Percentiles rank a stretch among this genome's conserved stretches.
phyloP scores from a whole-genome alignment of 2,888 invertebrate genomes.

The Meta bourneti region DNA sequence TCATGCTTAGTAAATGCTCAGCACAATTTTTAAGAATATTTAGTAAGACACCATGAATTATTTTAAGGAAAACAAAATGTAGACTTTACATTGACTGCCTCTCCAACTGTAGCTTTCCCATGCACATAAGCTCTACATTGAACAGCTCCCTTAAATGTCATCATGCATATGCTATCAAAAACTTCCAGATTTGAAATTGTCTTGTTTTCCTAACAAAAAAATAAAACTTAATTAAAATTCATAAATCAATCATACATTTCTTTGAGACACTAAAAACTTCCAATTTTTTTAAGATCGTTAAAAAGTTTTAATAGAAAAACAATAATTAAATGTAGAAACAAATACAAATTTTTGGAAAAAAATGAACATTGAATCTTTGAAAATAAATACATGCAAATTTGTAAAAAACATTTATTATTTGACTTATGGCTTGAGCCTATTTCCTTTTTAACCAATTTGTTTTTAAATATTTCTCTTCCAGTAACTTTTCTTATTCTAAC shows the following conservation, averaged over 20 bases:
- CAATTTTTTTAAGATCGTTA: no score
- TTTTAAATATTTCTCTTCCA: no score
- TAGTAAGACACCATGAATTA: not conserved
- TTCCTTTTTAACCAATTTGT: no score
- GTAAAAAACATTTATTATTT: no score
- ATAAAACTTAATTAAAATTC: not conserved
- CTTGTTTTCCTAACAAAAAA: constrained; percentile 59
- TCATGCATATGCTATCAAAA: constrained; percentile 85
- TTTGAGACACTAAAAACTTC: no score
- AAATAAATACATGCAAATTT: not conserved
- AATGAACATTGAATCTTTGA: not conserved
- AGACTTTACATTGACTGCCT: constrained; percentile 83
- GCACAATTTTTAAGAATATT: no score
- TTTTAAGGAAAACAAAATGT: not conserved
- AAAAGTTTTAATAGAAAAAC: not conserved
- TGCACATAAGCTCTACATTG: constrained; percentile 89
- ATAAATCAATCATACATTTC: not conserved
- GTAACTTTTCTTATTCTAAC: no score
- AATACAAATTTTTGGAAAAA: not conserved
- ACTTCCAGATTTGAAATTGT: constrained; percentile 56
- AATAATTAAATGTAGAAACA: not conserved
- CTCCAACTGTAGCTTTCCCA: constrained; percentile 87
- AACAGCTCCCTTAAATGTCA: constrained; percentile 87
- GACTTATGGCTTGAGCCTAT: no score
- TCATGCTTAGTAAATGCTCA: not conserved